phyloP scores from a whole-genome alignment of 2,888 invertebrate species.

The Trachelus troglodyta region DNA sequence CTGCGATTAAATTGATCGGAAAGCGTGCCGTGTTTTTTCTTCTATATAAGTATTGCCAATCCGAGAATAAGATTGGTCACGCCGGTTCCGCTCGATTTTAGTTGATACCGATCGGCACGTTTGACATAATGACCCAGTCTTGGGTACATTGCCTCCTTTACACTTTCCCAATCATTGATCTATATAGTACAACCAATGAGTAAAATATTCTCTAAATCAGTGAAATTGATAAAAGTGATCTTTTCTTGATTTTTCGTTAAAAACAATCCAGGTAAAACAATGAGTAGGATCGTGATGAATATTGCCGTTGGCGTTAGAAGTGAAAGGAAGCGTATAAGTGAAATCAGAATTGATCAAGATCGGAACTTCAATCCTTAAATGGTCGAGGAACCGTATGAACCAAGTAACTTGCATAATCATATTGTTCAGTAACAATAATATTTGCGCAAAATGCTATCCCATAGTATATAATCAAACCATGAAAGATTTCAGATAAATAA shows the following conservation, averaged over 20 bases:
- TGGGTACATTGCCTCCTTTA: neutral
- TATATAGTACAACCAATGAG: neutral
- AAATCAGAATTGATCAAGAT: conserved; percentile 6
- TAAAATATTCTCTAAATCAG: neutral
- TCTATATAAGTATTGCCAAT: neutral
- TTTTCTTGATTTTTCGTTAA: neutral
- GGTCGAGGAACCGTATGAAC: neutral
- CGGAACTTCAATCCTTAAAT: neutral
- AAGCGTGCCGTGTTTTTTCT: neutral
- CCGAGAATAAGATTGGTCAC: neutral
- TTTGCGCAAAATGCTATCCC: neutral
- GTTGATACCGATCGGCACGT: neutral
- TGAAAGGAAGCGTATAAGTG: conserved; percentile 6
- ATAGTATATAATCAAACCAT: too few relatives aligned
- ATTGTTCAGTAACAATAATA: neutral
- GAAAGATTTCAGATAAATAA: too few relatives aligned
- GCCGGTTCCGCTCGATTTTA: conserved; percentile 1
- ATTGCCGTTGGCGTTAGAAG: neutral
- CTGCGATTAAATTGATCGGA: neutral
- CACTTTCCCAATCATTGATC: neutral
- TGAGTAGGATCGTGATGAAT: neutral
- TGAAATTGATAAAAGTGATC: neutral
- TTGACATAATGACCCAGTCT: conserved; percentile 2
- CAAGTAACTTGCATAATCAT: neutral
- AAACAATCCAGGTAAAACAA: neutral